These are phyloP conservation scores for Drosophila erecta DNA, from an alignment of 1,140 invertebrate species.

Conservation along the genomic window DNA sequence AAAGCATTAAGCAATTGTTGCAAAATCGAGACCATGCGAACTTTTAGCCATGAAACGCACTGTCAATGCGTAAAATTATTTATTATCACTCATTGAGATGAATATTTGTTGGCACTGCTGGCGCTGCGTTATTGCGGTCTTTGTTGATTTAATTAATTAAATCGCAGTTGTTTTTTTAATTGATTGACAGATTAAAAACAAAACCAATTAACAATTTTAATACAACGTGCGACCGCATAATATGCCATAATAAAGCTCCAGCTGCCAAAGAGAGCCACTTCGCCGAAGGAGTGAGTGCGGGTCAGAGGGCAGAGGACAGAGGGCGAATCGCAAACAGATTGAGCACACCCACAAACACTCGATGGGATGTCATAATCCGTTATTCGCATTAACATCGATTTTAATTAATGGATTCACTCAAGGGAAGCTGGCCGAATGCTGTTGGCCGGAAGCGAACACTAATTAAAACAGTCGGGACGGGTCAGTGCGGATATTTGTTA, in stretches of 20 bases:
- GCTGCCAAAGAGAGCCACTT: conserved; percentile 8
- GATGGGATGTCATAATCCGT: conserved; percentile 76
- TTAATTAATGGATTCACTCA: conserved; percentile 77
- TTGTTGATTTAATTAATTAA: conserved; percentile 84
- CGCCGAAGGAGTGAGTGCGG: conserved; percentile 1
- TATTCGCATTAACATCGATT: conserved; percentile 76
- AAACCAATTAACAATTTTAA: conserved; percentile 84
- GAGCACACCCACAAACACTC: conserved; percentile 49
- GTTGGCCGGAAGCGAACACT: conserved; percentile 30
- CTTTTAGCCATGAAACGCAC: conserved; percentile 31
- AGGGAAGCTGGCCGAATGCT: conserved; percentile 35
- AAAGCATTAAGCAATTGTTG: neutral
- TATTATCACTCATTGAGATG: conserved; percentile 60
- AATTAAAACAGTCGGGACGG: conserved; percentile 20
- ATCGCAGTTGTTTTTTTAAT: conserved; percentile 84
- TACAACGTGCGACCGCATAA: conserved; percentile 76
- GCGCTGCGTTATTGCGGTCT: conserved; percentile 78
- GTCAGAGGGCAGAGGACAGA: neutral
- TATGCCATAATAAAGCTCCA: conserved; percentile 76
- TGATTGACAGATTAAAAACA: conserved; percentile 84
- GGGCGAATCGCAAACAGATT: conserved; percentile 39
- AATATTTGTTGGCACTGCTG: conserved; percentile 45
- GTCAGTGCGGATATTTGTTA: conserved; percentile 3
- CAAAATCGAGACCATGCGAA: neutral
- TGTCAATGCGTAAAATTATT: conserved; percentile 49